Percentiles rank a stretch among this genome's conserved stretches.
These are phyloP conservation scores for Trichogramma dendrolimi DNA, from an alignment of 2,888 invertebrate species.

Conservation along the genomic window DNA sequence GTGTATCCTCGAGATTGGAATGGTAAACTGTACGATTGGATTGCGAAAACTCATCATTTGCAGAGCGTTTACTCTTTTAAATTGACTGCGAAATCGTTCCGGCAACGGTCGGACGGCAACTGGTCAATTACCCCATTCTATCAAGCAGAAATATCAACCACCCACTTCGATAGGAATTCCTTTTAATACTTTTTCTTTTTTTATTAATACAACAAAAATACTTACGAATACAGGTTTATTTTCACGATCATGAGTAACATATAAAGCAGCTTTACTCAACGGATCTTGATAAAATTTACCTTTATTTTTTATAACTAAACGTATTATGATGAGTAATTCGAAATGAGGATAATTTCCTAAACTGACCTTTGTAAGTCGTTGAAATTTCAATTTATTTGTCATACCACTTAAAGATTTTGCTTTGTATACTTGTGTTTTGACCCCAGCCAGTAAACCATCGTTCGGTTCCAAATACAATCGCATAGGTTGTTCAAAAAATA, in stretches of 20 bases:
- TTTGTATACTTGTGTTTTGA: constrained; percentile 8
- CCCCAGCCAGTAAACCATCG: constrained; percentile 14
- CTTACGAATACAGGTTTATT: not conserved
- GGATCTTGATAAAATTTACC: constrained; percentile 12
- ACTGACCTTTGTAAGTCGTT: constrained; percentile 5
- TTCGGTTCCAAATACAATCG: constrained; percentile 20
- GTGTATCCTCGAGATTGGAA: constrained; percentile 14
- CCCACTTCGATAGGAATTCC: not conserved
- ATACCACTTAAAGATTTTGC: not conserved
- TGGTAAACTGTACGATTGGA: constrained; percentile 9
- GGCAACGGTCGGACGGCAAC: constrained; percentile 15
- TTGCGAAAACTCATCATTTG: constrained; percentile 3
- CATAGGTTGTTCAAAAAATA: constrained; percentile 8
- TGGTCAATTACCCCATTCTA: constrained; percentile 16
- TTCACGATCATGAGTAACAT: not conserved
- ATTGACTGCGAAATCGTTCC: constrained; percentile 2
- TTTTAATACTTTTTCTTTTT: not conserved
- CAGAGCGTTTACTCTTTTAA: constrained; percentile 3
- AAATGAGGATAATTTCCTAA: not conserved
- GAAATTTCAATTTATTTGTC: not conserved
- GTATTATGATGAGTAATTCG: too few relatives aligned
- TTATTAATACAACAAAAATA: not conserved
- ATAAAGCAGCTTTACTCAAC: not conserved
- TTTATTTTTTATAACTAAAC: constrained; percentile 1
- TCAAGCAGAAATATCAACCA: not conserved